These are phyloP conservation scores for Rhinella marina DNA, from an alignment of 2,797 vertebrate genomes.

Conservation along the genomic window DNA sequence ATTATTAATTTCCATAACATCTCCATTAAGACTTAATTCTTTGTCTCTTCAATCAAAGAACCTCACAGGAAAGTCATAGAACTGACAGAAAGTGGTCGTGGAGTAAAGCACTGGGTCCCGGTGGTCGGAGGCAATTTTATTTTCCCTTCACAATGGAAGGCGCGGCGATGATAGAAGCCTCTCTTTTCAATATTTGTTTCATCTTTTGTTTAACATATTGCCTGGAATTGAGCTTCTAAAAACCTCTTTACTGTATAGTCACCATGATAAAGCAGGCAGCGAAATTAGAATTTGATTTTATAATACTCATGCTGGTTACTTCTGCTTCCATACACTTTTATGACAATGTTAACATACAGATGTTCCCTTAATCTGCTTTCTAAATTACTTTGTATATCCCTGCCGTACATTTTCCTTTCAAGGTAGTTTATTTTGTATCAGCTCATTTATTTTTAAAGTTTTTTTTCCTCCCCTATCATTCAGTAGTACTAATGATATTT, in stretches of 20 bases:
- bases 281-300: slow-evolving; percentile 74
- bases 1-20: not conserved
- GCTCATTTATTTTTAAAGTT: slow-evolving; percentile 79
- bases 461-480: slow-evolving; percentile 66
- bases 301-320: slow-evolving; percentile 72
- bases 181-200: slow-evolving; percentile 42
- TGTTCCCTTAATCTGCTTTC: slow-evolving; percentile 78
- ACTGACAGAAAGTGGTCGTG: not conserved
- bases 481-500: slow-evolving; percentile 72
- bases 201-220: slow-evolving; percentile 56
- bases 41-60: not conserved
- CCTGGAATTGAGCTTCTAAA: slow-evolving; percentile 51
- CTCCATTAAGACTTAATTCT: not conserved
- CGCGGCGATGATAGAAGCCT: slow-evolving; percentile 2
- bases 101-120: not conserved
- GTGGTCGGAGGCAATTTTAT: not conserved
- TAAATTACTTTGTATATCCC: slow-evolving; percentile 77
- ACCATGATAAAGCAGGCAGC: slow-evolving; percentile 43
- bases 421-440: slow-evolving; percentile 77
- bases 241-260: slow-evolving; percentile 64
- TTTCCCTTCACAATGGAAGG: slow-evolving; percentile 12
- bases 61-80: not conserved
- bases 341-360: slow-evolving; percentile 77
- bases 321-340: slow-evolving; percentile 73
- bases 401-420: slow-evolving; percentile 73